phyloP scores from a whole-genome alignment of 2,113 vertebrate genomes.

The Amphiprion ocellaris region DNA sequence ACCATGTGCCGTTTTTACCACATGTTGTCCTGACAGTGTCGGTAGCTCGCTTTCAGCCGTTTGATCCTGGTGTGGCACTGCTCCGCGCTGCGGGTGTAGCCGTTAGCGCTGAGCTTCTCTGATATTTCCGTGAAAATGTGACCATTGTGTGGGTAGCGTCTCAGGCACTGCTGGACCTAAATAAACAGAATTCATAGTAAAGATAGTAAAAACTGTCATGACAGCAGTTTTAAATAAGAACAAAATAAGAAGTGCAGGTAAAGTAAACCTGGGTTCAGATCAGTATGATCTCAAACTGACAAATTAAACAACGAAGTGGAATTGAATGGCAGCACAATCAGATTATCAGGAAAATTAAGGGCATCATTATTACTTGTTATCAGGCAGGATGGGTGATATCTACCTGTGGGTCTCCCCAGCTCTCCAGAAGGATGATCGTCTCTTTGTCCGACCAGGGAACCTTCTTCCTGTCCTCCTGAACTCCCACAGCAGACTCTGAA shows the following conservation, averaged over 20 bases:
- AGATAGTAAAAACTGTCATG: neutral
- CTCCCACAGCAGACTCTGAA: constrained; percentile 65
- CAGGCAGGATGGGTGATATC: neutral
- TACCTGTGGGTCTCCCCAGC: constrained; percentile 81
- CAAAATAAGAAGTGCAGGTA: neutral
- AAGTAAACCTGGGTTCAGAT: neutral
- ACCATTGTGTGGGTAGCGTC: constrained; percentile 78
- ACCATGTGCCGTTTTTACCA: constrained; percentile 43
- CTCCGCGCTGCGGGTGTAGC: constrained; percentile 75
- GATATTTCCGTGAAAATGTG: constrained; percentile 80
- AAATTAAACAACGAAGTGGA: too few species aligned
- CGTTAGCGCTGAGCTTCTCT: constrained; percentile 71
- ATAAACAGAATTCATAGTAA: neutral
- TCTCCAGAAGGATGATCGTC: constrained; percentile 82
- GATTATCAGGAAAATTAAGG: too few species aligned
- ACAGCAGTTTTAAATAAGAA: neutral
- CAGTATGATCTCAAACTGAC: neutral
- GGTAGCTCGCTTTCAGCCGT: constrained; percentile 78
- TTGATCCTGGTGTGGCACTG: constrained; percentile 85
- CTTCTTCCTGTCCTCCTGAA: constrained; percentile 80
- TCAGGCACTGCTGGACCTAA: constrained; percentile 75
- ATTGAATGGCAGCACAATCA: too few species aligned
- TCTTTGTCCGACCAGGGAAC: constrained; percentile 83
- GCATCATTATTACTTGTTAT: too few species aligned
- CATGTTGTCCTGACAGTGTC: constrained; percentile 79